Evolutionary conservation across 2,888 invertebrate species (phyloP).

Genomic region (Xestia rhomboidea): DNA sequence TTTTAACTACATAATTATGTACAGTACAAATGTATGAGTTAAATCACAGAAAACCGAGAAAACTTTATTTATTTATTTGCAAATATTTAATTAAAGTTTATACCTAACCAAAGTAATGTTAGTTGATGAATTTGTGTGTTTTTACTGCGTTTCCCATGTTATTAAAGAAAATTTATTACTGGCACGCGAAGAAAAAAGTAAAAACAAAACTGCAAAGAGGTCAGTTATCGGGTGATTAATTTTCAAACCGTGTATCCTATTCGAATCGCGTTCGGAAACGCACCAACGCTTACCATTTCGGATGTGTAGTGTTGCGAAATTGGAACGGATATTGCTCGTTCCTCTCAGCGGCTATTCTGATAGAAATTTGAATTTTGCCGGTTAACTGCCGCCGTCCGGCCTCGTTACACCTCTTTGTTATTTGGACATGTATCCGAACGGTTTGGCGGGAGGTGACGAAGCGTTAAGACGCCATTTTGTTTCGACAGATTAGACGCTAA

Average conservation of each 20-base stretch:
- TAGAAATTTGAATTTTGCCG: conserved; percentile 90
- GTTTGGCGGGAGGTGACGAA: conserved; percentile 66
- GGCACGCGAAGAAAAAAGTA: conserved; percentile 11
- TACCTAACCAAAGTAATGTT: not conserved
- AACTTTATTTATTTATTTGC: not conserved
- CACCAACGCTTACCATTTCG: conserved; percentile 84
- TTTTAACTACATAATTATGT: not conserved
- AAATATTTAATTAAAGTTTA: conserved; percentile 14
- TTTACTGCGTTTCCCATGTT: conserved; percentile 28
- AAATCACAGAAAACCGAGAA: not conserved
- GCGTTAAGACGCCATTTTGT: conserved; percentile 69
- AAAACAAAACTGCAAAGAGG: conserved; percentile 45
- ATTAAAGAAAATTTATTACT: conserved; percentile 14
- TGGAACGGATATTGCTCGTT: conserved; percentile 90
- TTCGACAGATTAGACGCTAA: conserved; percentile 65
- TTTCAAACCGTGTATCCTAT: conserved; percentile 68
- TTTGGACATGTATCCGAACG: conserved; percentile 77
- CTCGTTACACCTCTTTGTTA: conserved; percentile 82
- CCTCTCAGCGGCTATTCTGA: conserved; percentile 87
- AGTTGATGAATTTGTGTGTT: not conserved
- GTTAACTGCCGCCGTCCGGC: conserved; percentile 89
- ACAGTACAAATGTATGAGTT: not conserved
- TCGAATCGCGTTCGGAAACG: conserved; percentile 79
- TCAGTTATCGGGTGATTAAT: conserved; percentile 62
- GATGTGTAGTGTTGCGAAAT: conserved; percentile 86